Percentiles rank a stretch among this genome's conserved stretches.
Conservation (phyloP, 2,797 vertebrate genomes). For the Otus scops region DNA sequence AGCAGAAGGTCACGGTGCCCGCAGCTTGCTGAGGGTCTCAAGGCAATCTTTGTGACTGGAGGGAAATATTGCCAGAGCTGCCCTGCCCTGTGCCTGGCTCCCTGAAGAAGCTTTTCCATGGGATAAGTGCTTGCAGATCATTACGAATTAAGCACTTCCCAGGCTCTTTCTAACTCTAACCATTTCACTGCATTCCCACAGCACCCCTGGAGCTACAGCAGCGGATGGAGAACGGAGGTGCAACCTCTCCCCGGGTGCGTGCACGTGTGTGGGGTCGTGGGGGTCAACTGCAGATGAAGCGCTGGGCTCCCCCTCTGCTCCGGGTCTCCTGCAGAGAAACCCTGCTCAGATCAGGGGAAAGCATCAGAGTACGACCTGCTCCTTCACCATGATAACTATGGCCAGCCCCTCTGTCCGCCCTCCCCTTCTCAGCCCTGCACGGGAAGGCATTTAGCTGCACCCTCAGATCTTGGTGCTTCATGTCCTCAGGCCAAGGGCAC, state of each 20-base stretch:
- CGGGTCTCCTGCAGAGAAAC: background rate
- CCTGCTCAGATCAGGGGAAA: background rate
- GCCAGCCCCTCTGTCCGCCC: background rate
- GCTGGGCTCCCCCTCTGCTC: background rate
- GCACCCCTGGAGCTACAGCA: background rate
- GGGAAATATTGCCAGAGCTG: background rate
- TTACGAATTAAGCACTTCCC: background rate
- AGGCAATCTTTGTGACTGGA: background rate
- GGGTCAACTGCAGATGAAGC: background rate
- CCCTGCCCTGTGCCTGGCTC: background rate
- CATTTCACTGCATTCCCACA: background rate
- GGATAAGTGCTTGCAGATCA: background rate
- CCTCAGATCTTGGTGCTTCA: rapidly evolving
- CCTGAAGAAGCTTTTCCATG: background rate
- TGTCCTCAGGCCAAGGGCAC: background rate
- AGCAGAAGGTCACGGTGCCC: background rate
- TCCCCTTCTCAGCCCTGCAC: background rate
- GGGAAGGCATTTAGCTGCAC: background rate
- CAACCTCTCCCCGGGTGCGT: rapidly evolving
- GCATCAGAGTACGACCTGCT: background rate
- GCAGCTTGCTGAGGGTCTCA: background rate
- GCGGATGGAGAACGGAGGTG: rapidly evolving
- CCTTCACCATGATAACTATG: rapidly evolving
- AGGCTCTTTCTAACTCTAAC: background rate
- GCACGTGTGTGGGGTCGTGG: rapidly evolving